Conservation (phyloP, 2,888 invertebrate genomes). For the Ptychoptera albimana region DNA sequence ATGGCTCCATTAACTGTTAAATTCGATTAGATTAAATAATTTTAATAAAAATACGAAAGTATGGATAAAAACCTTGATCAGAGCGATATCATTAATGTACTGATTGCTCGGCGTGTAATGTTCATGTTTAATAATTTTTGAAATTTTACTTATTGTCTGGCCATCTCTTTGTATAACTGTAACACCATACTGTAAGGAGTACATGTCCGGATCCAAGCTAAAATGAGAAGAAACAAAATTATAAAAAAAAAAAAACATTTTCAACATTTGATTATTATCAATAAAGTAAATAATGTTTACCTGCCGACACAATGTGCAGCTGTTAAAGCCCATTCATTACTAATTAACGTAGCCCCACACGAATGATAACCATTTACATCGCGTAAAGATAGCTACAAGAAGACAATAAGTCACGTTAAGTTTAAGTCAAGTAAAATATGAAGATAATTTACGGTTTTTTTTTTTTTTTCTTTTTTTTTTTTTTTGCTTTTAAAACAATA, state of each 20-base stretch:
- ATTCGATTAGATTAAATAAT: no score
- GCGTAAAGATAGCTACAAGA: background rate
- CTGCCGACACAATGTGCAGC: slow-evolving; percentile 2
- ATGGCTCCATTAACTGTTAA: slow-evolving; percentile 11
- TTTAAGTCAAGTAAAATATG: no score
- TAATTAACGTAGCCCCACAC: slow-evolving; percentile 2
- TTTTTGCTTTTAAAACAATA: no score
- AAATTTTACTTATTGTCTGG: slow-evolving; percentile 9
- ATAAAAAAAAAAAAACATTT: no score
- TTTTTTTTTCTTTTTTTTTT: no score
- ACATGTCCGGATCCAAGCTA: background rate
- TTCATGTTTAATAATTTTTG: slow-evolving; percentile 19
- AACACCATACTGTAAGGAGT: slow-evolving; percentile 1
- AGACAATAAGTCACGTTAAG: no score
- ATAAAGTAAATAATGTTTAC: background rate
- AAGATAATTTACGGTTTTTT: no score
- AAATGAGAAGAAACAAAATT: no score
- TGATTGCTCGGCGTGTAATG: slow-evolving; percentile 18
- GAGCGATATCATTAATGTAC: slow-evolving; percentile 20
- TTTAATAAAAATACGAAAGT: background rate
- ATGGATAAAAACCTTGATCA: slow-evolving; percentile 14
- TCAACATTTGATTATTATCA: no score
- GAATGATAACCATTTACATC: background rate
- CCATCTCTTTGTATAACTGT: slow-evolving; percentile 2
- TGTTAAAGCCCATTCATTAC: slow-evolving; percentile 1